Percentiles rank a stretch among this genome's conserved stretches.
Conservation (phyloP, 2,113 vertebrate species). For the Corynorhinus townsendii region DNA sequence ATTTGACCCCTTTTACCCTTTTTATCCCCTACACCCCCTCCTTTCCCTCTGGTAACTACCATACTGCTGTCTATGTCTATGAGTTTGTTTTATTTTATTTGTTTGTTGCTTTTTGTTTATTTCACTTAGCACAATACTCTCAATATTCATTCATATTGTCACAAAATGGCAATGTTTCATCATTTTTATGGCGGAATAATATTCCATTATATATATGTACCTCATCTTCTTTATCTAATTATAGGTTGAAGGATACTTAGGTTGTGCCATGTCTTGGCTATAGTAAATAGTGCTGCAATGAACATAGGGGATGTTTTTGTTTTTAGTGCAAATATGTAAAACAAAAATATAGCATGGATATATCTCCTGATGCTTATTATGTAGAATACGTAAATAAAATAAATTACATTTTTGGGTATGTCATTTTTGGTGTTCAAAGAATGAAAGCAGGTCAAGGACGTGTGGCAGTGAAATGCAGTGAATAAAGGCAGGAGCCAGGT, state of each 20-base stretch:
- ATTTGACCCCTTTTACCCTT: neutral
- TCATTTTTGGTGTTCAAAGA: neutral
- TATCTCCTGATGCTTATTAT: neutral
- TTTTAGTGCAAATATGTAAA: neutral
- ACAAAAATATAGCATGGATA: neutral
- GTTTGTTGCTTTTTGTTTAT: neutral
- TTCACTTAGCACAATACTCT: neutral
- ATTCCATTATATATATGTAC: no score
- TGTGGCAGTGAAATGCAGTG: neutral
- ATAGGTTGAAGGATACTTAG: neutral
- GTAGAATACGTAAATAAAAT: slow-evolving; percentile 10
- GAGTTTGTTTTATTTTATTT: no score
- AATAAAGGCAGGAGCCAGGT: neutral
- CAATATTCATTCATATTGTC: neutral
- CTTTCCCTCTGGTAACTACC: neutral
- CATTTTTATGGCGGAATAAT: neutral
- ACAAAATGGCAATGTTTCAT: no score
- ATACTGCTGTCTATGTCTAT: neutral
- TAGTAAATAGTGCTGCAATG: neutral
- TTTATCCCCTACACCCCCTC: no score
- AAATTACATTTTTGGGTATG: neutral
- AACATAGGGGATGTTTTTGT: neutral
- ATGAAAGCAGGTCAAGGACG: neutral
- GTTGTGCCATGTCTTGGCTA: neutral
- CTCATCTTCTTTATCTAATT: neutral